A percentile compares a stretch with the other conserved stretches of the same genome.
phyloP scores from a whole-genome alignment of 2,113 vertebrate genomes.

The Chloroceryle aenea region DNA sequence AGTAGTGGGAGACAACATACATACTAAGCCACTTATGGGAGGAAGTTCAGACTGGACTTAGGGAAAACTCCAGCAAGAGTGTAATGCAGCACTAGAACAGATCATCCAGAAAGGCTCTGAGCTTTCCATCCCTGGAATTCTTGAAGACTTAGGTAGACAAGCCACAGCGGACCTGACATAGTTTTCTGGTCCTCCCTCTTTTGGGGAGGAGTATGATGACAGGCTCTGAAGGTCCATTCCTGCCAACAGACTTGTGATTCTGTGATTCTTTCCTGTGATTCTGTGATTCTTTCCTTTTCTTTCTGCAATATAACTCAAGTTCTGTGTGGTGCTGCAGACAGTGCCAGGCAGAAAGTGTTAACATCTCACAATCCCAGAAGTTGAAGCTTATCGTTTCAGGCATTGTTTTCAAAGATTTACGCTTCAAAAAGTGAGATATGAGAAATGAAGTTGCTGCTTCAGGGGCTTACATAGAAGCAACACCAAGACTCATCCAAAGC shows the following conservation, averaged over 20 bases:
- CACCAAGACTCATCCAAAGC: not conserved
- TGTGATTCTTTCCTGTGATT: not conserved
- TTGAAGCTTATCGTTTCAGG: not conserved
- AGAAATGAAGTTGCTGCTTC: not conserved
- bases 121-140: not conserved
- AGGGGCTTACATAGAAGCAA: not conserved
- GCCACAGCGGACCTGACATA: not conserved
- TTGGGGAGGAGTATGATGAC: fast-evolving
- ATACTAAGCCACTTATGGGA: not conserved
- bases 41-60: not conserved
- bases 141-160: not conserved
- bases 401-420: not conserved
- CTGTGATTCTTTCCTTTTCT: too few species aligned
- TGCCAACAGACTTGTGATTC: not conserved
- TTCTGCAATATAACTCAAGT: not conserved
- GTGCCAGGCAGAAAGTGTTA: not conserved
- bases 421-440: not conserved
- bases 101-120: not conserved
- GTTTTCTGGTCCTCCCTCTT: not conserved
- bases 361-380: not conserved
- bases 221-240: not conserved
- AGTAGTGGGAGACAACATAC: not conserved
- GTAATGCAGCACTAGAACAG: not conserved
- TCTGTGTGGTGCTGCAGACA: not conserved
- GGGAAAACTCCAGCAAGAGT: not conserved